Conservation (phyloP, 2,888 invertebrate species). For the Leuctra nigra region DNA sequence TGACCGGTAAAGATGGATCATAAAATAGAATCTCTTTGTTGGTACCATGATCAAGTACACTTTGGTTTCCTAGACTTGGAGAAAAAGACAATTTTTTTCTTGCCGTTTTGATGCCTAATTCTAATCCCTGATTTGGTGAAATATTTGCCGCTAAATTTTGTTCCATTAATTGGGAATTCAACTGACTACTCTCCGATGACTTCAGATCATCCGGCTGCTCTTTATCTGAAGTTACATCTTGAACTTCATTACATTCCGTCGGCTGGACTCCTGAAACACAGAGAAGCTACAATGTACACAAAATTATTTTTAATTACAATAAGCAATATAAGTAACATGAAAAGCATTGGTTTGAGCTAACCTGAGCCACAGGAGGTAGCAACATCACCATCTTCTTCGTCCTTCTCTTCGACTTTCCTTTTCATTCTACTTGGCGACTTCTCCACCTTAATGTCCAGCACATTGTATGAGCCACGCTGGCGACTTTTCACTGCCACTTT, state of each 20-base stretch:
- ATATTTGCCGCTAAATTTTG: too few species aligned
- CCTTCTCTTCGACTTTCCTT: neutral
- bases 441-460: neutral
- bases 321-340: too few species aligned
- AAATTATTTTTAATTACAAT: neutral
- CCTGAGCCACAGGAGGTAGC: neutral
- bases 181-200: too few species aligned
- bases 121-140: neutral
- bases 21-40: too few species aligned
- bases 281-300: neutral
- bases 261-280: constrained; percentile 4
- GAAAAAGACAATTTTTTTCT: constrained; percentile 7
- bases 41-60: too few species aligned
- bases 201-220: too few species aligned
- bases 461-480: neutral
- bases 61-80: neutral
- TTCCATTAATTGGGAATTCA: too few species aligned
- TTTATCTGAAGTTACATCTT: neutral
- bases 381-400: neutral
- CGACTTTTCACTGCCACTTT: neutral
- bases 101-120: neutral
- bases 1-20: too few species aligned
- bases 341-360: neutral
- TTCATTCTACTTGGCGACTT: neutral
- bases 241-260: neutral